These are phyloP conservation scores for Rosalia funebris DNA, from an alignment of 2,888 invertebrate species.

Conservation along the genomic window DNA sequence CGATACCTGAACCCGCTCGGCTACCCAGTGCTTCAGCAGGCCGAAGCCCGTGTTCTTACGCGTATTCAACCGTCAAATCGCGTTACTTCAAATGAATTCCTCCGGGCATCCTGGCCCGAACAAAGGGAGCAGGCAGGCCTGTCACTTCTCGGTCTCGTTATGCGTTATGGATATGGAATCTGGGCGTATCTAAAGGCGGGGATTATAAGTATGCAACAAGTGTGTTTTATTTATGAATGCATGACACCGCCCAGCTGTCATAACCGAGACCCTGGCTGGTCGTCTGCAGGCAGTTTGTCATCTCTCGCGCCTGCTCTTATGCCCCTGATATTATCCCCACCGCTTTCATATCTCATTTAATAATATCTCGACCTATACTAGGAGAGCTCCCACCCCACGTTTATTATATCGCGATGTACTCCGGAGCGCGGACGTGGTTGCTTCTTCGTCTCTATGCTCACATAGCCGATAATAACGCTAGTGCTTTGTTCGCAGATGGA, in stretches of 20 bases:
- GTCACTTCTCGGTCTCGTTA: constrained; percentile 40
- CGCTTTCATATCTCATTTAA: constrained; percentile 64
- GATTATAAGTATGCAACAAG: constrained; percentile 72
- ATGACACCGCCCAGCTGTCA: constrained; percentile 76
- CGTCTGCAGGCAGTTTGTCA: constrained; percentile 62
- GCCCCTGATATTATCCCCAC: constrained; percentile 57
- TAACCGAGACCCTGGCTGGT: constrained; percentile 75
- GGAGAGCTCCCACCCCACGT: constrained; percentile 51
- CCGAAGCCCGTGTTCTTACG: constrained; percentile 17
- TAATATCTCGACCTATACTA: constrained; percentile 66
- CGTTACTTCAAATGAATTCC: constrained; percentile 46
- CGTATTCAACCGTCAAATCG: constrained; percentile 49
- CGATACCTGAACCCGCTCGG: constrained; percentile 33
- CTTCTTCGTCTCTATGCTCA: constrained; percentile 47
- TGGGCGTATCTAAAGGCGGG: constrained; percentile 67
- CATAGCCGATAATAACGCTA: constrained; percentile 31
- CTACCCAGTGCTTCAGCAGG: constrained; percentile 7
- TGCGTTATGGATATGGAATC: constrained; percentile 62
- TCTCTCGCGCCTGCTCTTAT: constrained; percentile 62
- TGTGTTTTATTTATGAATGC: constrained; percentile 77
- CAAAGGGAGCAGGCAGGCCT: constrained; percentile 35
- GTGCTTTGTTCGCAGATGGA: constrained; percentile 48
- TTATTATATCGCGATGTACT: constrained; percentile 47
- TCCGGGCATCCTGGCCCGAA: constrained; percentile 42
- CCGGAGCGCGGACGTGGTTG: constrained; percentile 50